Conservation (phyloP, 2,113 vertebrate species). For the Muntiacus muntjak region DNA sequence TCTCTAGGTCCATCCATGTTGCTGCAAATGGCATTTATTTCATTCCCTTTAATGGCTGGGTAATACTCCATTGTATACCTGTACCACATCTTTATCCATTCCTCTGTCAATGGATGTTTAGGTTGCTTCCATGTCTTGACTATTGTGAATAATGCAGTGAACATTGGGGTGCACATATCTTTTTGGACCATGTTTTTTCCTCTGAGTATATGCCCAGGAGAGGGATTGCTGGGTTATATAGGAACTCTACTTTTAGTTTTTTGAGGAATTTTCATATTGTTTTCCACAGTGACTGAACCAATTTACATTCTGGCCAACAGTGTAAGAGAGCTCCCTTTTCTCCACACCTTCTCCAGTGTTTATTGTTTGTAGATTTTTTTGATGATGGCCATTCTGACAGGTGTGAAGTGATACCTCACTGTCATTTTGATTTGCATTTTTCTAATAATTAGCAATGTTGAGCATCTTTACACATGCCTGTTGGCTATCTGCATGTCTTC, state of each 20-base stretch:
- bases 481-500: background rate
- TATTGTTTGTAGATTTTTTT: background rate
- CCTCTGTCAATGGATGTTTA: too few species aligned
- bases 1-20: background rate
- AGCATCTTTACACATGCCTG: rapidly evolving
- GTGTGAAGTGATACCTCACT: background rate
- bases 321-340: background rate
- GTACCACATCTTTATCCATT: too few species aligned
- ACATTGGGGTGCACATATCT: too few species aligned
- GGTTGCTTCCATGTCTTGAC: too few species aligned
- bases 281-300: background rate
- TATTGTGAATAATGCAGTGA: too few species aligned
- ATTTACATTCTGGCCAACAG: background rate
- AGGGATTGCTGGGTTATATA: too few species aligned
- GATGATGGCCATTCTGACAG: background rate
- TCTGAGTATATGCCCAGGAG: too few species aligned
- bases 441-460: background rate
- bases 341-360: background rate
- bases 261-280: too few species aligned
- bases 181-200: too few species aligned
- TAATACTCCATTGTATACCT: background rate
- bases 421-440: background rate
- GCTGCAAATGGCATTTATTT: background rate
- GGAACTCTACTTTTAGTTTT: too few species aligned
- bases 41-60: background rate